Percentiles rank a stretch among this genome's conserved stretches.
Conservation (phyloP, 2,888 invertebrate species). For the Meganola albula region DNA sequence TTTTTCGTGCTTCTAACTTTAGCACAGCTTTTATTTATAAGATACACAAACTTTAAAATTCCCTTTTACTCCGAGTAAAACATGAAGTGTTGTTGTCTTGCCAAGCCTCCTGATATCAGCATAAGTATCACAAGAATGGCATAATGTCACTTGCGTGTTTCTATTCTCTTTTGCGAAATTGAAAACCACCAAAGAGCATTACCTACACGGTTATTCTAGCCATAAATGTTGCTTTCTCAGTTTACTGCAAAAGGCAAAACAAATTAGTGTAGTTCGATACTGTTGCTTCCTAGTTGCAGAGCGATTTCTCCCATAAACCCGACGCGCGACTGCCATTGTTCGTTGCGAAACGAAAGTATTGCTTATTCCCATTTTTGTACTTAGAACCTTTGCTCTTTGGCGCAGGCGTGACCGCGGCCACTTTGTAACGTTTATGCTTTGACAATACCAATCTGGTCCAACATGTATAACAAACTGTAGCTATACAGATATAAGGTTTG, state of each 20-base stretch:
- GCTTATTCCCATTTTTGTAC: constrained; percentile 63
- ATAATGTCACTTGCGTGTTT: neutral
- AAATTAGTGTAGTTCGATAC: constrained; percentile 62
- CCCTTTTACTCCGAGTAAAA: too few relatives aligned
- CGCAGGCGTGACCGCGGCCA: constrained; percentile 45
- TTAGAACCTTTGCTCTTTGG: constrained; percentile 58
- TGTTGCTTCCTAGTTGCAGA: constrained; percentile 48
- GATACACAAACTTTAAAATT: too few relatives aligned
- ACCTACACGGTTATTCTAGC: constrained; percentile 41
- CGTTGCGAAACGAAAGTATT: constrained; percentile 40
- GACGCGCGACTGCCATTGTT: constrained; percentile 44
- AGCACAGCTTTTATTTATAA: too few relatives aligned
- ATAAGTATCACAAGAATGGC: too few relatives aligned
- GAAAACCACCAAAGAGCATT: constrained; percentile 34
- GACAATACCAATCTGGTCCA: constrained; percentile 27
- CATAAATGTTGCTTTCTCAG: constrained; percentile 46
- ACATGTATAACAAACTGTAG: constrained; percentile 11
- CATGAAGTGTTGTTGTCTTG: too few relatives aligned
- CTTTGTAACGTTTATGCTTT: constrained; percentile 38
- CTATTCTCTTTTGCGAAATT: constrained; percentile 33
- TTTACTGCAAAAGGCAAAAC: constrained; percentile 62
- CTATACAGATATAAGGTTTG: constrained; percentile 17
- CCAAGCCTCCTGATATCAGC: too few relatives aligned
- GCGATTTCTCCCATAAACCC: constrained; percentile 51
- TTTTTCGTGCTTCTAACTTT: too few relatives aligned